A percentile compares a stretch with the other conserved stretches of the same genome.
Evolutionary conservation across 2,797 vertebrate species (phyloP).

Genomic region (Bradypus variegatus): DNA sequence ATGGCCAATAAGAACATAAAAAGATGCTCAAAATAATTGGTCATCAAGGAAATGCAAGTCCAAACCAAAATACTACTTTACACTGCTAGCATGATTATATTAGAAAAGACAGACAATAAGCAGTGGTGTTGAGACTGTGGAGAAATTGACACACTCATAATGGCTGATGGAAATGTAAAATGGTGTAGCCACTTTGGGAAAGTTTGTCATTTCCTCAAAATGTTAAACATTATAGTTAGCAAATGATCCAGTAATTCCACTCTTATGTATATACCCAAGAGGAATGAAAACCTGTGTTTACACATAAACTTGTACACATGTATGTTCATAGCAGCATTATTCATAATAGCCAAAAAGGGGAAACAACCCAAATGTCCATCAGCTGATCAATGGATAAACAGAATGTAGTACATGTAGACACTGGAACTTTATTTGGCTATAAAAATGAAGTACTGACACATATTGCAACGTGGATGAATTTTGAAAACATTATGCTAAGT

Average conservation of each 20-base stretch:
- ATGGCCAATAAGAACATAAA: neutral
- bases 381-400: neutral
- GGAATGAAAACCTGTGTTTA: neutral
- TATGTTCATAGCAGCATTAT: neutral
- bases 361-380: neutral
- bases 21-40: neutral
- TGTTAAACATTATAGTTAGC: neutral
- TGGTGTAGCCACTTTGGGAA: neutral
- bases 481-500: conserved; percentile 1
- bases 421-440: neutral
- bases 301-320: neutral
- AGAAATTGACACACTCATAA: neutral
- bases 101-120: neutral
- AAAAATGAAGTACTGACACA: neutral
- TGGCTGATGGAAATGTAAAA: neutral
- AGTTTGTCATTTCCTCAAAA: neutral
- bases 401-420: neutral
- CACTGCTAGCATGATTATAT: neutral
- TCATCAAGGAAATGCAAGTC: neutral
- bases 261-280: neutral
- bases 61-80: neutral
- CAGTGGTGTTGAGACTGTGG: neutral
- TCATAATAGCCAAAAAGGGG: neutral
- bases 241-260: neutral
- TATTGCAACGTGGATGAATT: neutral